Evolutionary conservation across 2,888 invertebrate species (phyloP).

Genomic region (Lagria hirta): DNA sequence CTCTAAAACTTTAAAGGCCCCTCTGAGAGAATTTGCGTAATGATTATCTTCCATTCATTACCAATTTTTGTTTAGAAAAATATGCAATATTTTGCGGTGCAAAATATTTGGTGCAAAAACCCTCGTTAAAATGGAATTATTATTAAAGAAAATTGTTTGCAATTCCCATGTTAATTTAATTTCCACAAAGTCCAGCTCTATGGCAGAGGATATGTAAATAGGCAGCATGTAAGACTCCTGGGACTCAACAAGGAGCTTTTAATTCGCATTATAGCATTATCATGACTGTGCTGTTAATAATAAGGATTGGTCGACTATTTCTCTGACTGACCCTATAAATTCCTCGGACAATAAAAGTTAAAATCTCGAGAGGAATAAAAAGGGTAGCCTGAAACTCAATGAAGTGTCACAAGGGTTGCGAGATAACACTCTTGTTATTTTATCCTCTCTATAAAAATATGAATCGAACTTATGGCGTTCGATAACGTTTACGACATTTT

Average conservation of each 20-base stretch:
- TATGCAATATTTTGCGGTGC: no score
- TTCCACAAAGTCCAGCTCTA: slow-evolving; percentile 16
- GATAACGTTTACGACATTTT: no score
- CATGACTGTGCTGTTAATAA: slow-evolving; percentile 12
- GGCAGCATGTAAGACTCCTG: slow-evolving; percentile 1
- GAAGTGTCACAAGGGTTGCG: slow-evolving; percentile 24
- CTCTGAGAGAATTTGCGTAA: no score
- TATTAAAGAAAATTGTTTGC: slow-evolving; percentile 18
- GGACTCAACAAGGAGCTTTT: slow-evolving; percentile 13
- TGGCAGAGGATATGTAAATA: slow-evolving; percentile 17
- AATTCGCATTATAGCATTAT: slow-evolving; percentile 6
- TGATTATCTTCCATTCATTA: no score
- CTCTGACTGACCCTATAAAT: slow-evolving; percentile 15
- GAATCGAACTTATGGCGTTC: no score
- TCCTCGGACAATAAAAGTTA: slow-evolving; percentile 22
- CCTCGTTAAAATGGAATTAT: slow-evolving; percentile 23
- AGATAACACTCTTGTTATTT: slow-evolving; percentile 24
- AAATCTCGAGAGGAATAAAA: slow-evolving; percentile 25
- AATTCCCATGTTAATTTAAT: slow-evolving; percentile 24
- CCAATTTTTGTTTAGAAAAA: no score
- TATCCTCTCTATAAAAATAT: slow-evolving; percentile 23
- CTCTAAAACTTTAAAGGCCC: no score
- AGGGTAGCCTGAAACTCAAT: slow-evolving; percentile 21
- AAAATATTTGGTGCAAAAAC: no score
- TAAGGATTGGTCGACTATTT: slow-evolving; percentile 11